phyloP scores from a whole-genome alignment of 2,888 invertebrate genomes.

The Empis stercorea region DNA sequence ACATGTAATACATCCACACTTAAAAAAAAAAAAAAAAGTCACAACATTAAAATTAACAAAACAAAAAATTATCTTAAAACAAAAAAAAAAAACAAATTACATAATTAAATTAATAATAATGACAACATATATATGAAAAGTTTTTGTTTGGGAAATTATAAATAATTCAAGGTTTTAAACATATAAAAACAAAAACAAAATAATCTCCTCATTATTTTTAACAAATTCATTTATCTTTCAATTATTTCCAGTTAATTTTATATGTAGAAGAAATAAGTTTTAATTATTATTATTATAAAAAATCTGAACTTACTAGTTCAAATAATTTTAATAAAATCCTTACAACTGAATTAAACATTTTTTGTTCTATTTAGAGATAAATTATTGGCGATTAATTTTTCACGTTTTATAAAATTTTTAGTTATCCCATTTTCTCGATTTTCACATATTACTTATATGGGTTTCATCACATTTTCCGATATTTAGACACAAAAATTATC shows the following conservation, averaged over 20 bases:
- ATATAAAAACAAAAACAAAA: too few relatives aligned
- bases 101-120: background rate
- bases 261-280: too few relatives aligned
- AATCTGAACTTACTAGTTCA: constrained; percentile 15
- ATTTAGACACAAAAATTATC: too few relatives aligned
- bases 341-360: constrained; percentile 12
- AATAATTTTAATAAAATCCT: constrained; percentile 14
- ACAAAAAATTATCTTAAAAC: background rate
- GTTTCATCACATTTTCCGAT: too few relatives aligned
- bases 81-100: background rate
- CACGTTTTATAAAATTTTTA: too few relatives aligned
- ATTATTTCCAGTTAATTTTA: too few relatives aligned
- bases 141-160: background rate
- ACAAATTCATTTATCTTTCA: too few relatives aligned
- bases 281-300: background rate
- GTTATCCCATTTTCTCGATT: too few relatives aligned
- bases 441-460: too few relatives aligned
- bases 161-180: background rate
- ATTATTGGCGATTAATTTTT: too few relatives aligned
- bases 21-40: too few relatives aligned
- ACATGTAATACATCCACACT: constrained; percentile 17
- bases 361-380: background rate
- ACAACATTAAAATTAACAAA: background rate
- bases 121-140: background rate
- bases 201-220: too few relatives aligned